Percentiles rank a stretch among this genome's conserved stretches.
Conservation (phyloP, 2,113 vertebrate species). For the Bos javanicus region DNA sequence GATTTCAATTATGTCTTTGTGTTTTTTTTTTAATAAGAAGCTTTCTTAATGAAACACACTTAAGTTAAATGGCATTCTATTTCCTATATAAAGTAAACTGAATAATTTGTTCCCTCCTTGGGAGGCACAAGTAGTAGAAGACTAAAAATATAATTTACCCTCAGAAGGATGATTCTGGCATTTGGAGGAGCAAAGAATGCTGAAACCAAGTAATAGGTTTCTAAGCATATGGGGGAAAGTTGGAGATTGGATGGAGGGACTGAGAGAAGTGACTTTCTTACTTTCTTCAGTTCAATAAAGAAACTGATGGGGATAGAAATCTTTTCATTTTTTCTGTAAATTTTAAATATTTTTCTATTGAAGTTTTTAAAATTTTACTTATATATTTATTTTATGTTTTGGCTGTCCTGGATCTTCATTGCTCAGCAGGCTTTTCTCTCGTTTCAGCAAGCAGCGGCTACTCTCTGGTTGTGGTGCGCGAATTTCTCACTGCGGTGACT, state of each 20-base stretch:
- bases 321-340: background rate
- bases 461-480: background rate
- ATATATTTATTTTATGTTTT: background rate
- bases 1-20: background rate
- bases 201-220: background rate
- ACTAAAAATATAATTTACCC: background rate
- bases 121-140: background rate
- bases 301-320: background rate
- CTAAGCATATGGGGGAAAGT: background rate
- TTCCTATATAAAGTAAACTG: background rate
- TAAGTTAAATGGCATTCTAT: background rate
- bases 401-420: background rate
- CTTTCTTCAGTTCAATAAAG: background rate
- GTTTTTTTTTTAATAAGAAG: background rate
- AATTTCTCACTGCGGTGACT: background rate
- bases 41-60: background rate
- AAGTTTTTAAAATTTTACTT: background rate
- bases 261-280: background rate
- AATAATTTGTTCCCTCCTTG: background rate
- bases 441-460: background rate
- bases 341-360: background rate
- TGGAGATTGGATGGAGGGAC: background rate
- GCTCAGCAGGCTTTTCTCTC: background rate
- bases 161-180: background rate
- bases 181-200: background rate